These are phyloP conservation scores for Timema podura DNA, from an alignment of 2,888 invertebrate genomes.

Conservation along the genomic window DNA sequence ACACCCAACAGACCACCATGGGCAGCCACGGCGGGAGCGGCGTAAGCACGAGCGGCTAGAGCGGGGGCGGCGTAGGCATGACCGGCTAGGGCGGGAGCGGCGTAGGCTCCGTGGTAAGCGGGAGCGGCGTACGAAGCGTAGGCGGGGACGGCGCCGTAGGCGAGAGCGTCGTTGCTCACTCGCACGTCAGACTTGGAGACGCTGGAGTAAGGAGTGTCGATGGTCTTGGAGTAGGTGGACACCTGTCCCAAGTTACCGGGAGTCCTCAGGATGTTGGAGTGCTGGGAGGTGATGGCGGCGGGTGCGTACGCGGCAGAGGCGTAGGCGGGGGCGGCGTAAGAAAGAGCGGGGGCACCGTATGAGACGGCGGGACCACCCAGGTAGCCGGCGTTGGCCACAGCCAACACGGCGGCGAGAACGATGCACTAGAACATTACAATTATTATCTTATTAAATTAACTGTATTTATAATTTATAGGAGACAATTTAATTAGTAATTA, in stretches of 20 bases:
- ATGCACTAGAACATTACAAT: slow-evolving; percentile 22
- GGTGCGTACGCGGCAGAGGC: slow-evolving; percentile 31
- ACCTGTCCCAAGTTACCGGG: slow-evolving; percentile 63
- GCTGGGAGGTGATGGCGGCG: slow-evolving; percentile 32
- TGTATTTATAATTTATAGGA: too few species aligned
- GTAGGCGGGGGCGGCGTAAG: slow-evolving; percentile 20
- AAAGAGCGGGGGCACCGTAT: neutral
- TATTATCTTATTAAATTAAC: too few species aligned
- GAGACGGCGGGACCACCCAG: slow-evolving; percentile 35
- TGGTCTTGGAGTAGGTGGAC: slow-evolving; percentile 64
- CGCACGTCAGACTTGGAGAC: slow-evolving; percentile 66
- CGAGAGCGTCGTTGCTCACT: slow-evolving; percentile 42
- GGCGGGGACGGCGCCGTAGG: slow-evolving; percentile 21
- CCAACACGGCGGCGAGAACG: slow-evolving; percentile 32
- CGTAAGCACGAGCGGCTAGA: slow-evolving; percentile 19
- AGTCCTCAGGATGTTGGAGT: slow-evolving; percentile 46
- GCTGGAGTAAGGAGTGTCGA: slow-evolving; percentile 69
- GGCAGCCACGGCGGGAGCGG: slow-evolving; percentile 28
- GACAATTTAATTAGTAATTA: too few species aligned
- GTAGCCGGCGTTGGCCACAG: slow-evolving; percentile 37
- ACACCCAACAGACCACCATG: slow-evolving; percentile 49
- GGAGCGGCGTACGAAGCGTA: neutral
- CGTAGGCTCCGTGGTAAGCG: slow-evolving; percentile 34
- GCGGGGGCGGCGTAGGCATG: slow-evolving; percentile 23
- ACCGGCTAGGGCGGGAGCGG: slow-evolving; percentile 34